A percentile compares a stretch with the other conserved stretches of the same genome.
Conservation (phyloP, 2,888 invertebrate species). For the Leptopilina syphax region DNA sequence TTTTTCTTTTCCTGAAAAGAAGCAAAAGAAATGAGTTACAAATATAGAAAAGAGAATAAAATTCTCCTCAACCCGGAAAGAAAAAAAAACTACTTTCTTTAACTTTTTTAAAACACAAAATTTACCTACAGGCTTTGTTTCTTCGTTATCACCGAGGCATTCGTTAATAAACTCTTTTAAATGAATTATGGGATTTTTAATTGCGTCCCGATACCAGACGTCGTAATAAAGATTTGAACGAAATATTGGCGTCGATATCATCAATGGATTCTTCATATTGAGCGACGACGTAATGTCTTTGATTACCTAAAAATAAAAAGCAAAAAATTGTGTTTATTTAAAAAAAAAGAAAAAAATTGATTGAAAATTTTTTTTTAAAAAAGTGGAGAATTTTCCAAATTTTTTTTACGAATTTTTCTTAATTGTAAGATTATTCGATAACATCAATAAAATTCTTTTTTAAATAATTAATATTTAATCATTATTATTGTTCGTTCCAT, state of each 20-base stretch:
- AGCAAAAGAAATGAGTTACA: not conserved
- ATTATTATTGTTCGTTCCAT: no score
- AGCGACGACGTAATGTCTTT: conserved; percentile 90
- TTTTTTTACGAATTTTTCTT: no score
- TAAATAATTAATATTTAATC: no score
- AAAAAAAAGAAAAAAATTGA: no score
- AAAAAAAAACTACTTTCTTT: not conserved
- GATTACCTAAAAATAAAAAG: conserved; percentile 80
- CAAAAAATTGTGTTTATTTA: no score
- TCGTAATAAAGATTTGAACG: conserved; percentile 97
- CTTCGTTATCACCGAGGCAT: conserved; percentile 81
- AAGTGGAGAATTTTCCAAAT: no score
- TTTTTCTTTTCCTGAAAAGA: conserved; percentile 76
- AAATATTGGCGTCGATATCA: conserved; percentile 93
- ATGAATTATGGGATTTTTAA: conserved; percentile 89
- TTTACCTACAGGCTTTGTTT: conserved; percentile 57
- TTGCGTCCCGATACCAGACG: conserved; percentile 90
- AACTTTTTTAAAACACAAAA: not conserved
- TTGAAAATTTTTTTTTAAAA: no score
- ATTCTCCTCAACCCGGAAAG: no score
- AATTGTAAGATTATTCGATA: no score
- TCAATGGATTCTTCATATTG: conserved; percentile 82
- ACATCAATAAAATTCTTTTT: no score
- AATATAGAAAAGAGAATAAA: conserved; percentile 18
- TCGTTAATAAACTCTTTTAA: conserved; percentile 85